Conservation (phyloP, 1,140 invertebrate genomes). For the Macrobrachium nipponense region DNA sequence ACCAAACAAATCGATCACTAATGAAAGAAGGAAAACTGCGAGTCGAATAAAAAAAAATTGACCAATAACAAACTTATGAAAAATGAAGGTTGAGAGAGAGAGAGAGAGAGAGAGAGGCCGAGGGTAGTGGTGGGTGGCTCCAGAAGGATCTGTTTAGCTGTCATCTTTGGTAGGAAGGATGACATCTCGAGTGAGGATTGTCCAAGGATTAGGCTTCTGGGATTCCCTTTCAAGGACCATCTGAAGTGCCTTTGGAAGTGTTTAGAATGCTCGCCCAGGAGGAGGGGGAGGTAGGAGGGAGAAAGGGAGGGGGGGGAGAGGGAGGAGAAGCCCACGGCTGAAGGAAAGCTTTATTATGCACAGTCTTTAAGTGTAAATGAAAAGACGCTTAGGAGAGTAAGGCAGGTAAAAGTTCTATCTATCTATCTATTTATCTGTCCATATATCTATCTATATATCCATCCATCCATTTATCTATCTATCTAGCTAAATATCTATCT, state of each 20-base stretch:
- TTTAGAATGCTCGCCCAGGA: not conserved
- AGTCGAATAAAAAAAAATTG: too few relatives aligned
- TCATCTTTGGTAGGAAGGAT: too few relatives aligned
- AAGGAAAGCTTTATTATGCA: too few relatives aligned
- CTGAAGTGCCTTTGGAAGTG: not conserved
- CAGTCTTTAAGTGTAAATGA: not conserved
- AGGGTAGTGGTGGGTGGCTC: not conserved
- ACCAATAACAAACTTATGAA: too few relatives aligned
- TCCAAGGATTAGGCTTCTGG: too few relatives aligned
- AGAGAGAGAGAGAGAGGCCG: conserved; percentile 17
- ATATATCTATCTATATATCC: conserved; percentile 6
- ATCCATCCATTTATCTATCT: conserved; percentile 6
- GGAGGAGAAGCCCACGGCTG: too few relatives aligned
- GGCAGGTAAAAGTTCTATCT: not conserved
- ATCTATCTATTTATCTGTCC: not conserved
- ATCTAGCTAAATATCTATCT: not conserved
- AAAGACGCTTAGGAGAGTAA: not conserved
- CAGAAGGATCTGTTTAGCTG: too few relatives aligned
- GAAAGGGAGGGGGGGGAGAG: not conserved
- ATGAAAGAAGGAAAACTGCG: not conserved
- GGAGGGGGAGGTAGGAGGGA: not conserved
- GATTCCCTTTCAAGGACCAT: too few relatives aligned
- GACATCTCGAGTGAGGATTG: too few relatives aligned
- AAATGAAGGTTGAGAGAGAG: conserved; percentile 18
- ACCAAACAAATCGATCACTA: not conserved